Evolutionary conservation across 2,113 vertebrate species (phyloP).

Genomic region (Deroptyus accipitrinus): DNA sequence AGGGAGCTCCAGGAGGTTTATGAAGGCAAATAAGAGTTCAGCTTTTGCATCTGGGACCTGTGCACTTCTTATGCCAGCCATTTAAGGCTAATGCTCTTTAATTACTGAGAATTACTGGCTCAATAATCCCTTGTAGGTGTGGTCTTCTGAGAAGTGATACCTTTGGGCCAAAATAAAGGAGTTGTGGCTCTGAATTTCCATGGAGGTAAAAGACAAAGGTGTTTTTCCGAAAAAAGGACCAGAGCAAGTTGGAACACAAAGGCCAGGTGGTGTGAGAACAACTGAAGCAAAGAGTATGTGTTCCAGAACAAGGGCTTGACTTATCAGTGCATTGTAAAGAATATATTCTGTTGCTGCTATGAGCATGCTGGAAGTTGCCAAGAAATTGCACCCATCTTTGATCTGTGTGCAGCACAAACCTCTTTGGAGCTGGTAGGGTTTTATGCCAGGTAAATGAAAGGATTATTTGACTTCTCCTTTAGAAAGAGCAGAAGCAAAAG

Average conservation of each 20-base stretch:
- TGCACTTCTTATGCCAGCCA: background rate
- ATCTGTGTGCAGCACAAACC: background rate
- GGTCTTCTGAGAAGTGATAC: background rate
- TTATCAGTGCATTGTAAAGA: background rate
- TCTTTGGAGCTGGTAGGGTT: background rate
- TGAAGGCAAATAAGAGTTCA: background rate
- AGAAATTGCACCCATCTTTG: background rate
- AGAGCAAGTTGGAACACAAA: background rate
- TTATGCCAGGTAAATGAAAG: background rate
- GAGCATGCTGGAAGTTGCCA: background rate
- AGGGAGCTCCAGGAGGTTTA: background rate
- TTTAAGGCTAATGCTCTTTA: background rate
- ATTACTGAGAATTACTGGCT: background rate
- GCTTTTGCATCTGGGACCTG: background rate
- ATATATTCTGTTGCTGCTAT: background rate
- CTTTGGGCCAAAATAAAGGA: background rate
- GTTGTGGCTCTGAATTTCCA: background rate
- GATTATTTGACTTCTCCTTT: background rate
- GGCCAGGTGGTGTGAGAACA: background rate
- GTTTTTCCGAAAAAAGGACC: background rate
- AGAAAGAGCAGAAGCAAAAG: background rate
- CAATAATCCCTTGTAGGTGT: background rate
- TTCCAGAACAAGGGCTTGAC: background rate
- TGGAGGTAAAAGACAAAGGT: background rate
- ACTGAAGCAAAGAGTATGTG: background rate